A percentile compares a stretch with the other conserved stretches of the same genome.
Evolutionary conservation across 1,140 invertebrate species (phyloP).

Genomic region (Trinorchestia longiramus): DNA sequence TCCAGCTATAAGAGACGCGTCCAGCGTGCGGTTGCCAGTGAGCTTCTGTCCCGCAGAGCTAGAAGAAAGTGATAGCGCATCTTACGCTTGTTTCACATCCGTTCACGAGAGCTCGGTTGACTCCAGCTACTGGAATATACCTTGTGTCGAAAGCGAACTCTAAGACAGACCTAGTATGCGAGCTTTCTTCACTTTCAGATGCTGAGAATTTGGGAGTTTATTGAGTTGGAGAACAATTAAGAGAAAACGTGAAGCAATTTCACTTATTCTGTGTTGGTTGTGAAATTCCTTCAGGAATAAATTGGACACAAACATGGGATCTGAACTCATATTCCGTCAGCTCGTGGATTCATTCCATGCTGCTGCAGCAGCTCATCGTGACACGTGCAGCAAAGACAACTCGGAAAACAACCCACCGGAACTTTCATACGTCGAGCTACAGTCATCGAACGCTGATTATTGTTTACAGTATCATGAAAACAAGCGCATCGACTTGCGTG

Average conservation of each 20-base stretch:
- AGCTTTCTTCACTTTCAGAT: neutral
- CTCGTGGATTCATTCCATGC: slow-evolving; percentile 41
- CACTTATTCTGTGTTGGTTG: neutral
- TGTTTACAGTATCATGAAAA: neutral
- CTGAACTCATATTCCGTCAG: neutral
- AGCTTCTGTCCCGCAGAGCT: neutral
- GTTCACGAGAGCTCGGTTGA: neutral
- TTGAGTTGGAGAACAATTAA: neutral
- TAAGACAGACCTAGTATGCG: neutral
- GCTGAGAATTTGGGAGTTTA: neutral
- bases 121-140: neutral
- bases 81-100: neutral
- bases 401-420: neutral
- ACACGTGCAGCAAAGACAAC: neutral
- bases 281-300: neutral
- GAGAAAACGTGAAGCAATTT: neutral
- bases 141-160: neutral
- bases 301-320: neutral
- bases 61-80: neutral
- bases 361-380: neutral
- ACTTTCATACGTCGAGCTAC: neutral
- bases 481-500: neutral
- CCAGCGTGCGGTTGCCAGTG: slow-evolving; percentile 34
- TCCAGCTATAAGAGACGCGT: slow-evolving; percentile 26
- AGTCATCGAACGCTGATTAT: neutral